Conservation (phyloP, 1,140 invertebrate species). For the Zaprionus vittiger region DNA sequence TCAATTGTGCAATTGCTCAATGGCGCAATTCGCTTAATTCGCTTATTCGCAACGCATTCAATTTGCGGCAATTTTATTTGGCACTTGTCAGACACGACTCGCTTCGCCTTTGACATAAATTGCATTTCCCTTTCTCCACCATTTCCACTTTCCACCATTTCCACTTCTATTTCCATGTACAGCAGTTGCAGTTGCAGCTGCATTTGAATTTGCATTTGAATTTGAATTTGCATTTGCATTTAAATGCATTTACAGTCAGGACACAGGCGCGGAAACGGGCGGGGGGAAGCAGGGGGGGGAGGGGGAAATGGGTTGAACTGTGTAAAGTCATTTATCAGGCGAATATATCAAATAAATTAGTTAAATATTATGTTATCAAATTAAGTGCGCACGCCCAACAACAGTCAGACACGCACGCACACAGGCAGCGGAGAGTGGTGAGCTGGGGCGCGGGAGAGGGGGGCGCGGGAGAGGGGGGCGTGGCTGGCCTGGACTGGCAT, state of each 20-base stretch:
- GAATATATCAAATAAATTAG: conserved; percentile 76
- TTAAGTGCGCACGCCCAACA: conserved; percentile 52
- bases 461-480: not conserved
- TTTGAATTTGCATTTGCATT: conserved; percentile 61
- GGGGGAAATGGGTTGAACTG: not conserved
- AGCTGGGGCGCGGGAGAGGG: not conserved
- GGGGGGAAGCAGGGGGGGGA: not conserved
- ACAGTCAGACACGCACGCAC: not conserved
- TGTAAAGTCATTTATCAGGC: conserved; percentile 60
- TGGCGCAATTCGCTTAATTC: conserved; percentile 30
- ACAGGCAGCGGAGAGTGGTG: not conserved
- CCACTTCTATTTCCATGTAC: conserved; percentile 9
- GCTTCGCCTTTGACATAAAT: conserved; percentile 65
- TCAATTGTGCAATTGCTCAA: conserved; percentile 20
- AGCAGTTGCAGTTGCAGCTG: not conserved
- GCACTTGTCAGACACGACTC: conserved; percentile 45
- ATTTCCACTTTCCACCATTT: not conserved
- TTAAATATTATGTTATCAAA: conserved; percentile 82
- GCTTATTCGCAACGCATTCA: conserved; percentile 57
- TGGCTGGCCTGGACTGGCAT: conserved; percentile 24
- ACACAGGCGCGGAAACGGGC: not conserved
- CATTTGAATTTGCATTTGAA: conserved; percentile 2
- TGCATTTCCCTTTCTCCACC: conserved; percentile 36
- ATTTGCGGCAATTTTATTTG: conserved; percentile 68
- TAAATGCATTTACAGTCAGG: conserved; percentile 52